Percentiles rank a stretch among this genome's conserved stretches.
These are phyloP conservation scores for Tenualosa thibaudeaui DNA, from an alignment of 2,797 vertebrate species.

Conservation along the genomic window DNA sequence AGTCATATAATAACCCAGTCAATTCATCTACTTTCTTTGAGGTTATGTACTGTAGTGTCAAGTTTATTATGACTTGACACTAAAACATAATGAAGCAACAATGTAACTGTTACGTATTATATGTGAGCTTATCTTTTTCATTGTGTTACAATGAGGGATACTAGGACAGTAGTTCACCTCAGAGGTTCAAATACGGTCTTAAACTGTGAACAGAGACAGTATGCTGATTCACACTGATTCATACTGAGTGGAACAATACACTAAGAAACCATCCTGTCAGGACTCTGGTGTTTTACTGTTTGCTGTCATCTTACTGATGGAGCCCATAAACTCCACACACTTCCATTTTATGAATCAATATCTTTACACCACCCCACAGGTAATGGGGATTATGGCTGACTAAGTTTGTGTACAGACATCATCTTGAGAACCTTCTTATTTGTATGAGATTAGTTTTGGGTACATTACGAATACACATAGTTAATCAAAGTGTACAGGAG, in stretches of 20 bases:
- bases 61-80: too few species aligned
- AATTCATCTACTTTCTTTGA: too few species aligned
- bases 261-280: not conserved
- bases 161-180: not conserved
- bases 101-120: too few species aligned
- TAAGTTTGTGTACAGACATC: not conserved
- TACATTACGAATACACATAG: not conserved
- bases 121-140: too few species aligned
- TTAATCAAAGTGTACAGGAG: not conserved
- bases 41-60: too few species aligned
- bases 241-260: not conserved
- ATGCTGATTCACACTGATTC: not conserved
- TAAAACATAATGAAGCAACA: too few species aligned
- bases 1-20: too few species aligned
- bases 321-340: not conserved
- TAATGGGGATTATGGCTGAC: not conserved
- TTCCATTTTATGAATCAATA: constrained; percentile 4
- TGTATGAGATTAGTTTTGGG: not conserved
- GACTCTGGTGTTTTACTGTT: not conserved
- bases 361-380: not conserved
- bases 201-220: not conserved
- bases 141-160: too few species aligned
- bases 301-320: not conserved
- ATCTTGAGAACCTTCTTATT: not conserved
- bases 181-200: not conserved